phyloP scores from a whole-genome alignment of 2,888 invertebrate genomes.

The Lysandra coridon region DNA sequence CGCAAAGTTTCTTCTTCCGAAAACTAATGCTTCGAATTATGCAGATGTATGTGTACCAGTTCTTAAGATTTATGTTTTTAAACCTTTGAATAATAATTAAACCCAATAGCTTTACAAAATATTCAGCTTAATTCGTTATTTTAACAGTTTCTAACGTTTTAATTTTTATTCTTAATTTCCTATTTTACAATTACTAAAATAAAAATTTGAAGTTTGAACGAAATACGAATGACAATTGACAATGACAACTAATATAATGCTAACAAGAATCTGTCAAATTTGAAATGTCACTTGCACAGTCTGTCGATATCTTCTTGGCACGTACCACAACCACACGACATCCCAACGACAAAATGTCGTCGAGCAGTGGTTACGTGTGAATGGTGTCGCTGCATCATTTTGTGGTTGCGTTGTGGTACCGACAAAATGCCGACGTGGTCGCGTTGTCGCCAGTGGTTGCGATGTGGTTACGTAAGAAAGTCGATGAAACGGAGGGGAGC shows the following conservation, averaged over 20 bases:
- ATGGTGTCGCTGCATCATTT: too few relatives aligned
- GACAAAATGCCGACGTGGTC: too few relatives aligned
- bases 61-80: not conserved
- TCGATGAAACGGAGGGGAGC: too few relatives aligned
- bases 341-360: too few relatives aligned
- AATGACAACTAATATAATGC: not conserved
- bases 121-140: not conserved
- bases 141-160: not conserved
- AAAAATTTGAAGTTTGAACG: not conserved
- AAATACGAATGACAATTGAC: too few relatives aligned
- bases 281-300: not conserved
- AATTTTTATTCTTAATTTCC: not conserved
- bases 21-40: not conserved
- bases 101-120: not conserved
- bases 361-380: too few relatives aligned
- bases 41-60: not conserved
- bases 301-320: too few relatives aligned
- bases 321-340: too few relatives aligned
- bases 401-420: too few relatives aligned
- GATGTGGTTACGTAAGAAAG: too few relatives aligned
- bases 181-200: not conserved
- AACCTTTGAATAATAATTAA: not conserved
- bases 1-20: conserved; percentile 46
- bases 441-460: too few relatives aligned
- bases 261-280: not conserved